These are phyloP conservation scores for Charina bottae DNA, from an alignment of 2,113 vertebrate genomes.

Conservation along the genomic window DNA sequence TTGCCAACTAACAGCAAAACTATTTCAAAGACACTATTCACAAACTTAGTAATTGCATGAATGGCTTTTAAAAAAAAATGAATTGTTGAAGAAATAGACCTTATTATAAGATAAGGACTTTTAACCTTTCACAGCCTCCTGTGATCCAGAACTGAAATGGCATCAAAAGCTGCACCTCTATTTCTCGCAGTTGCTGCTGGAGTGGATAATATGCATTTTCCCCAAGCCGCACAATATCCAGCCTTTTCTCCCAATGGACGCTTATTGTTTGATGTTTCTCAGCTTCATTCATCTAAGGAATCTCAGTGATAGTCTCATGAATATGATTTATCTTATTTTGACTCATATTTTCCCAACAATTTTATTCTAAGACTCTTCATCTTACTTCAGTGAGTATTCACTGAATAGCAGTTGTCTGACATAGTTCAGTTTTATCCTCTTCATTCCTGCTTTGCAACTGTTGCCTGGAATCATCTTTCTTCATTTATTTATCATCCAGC, in stretches of 20 bases:
- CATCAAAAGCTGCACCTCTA: background rate
- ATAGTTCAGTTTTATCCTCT: constrained; percentile 43
- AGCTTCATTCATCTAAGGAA: constrained; percentile 55
- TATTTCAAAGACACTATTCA: background rate
- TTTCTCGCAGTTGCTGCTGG: background rate
- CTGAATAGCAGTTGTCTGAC: constrained; percentile 49
- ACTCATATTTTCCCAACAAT: constrained; percentile 55
- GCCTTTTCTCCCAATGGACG: constrained; percentile 48
- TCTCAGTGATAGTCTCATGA: constrained; percentile 39
- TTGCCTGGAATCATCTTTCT: constrained; percentile 55
- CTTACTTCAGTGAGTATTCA: constrained; percentile 50
- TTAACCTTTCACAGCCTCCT: background rate
- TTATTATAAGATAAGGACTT: background rate
- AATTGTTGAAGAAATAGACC: background rate
- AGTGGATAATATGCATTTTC: background rate
- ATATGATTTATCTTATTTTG: constrained; percentile 69
- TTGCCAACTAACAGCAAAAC: background rate
- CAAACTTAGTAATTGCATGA: background rate
- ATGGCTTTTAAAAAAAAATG: background rate
- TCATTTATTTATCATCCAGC: constrained; percentile 48
- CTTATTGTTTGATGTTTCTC: constrained; percentile 45
- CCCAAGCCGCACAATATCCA: constrained; percentile 28
- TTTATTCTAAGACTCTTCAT: constrained; percentile 50
- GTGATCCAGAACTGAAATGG: background rate
- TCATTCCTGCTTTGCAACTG: background rate